Evolutionary conservation across 2,888 invertebrate genomes (phyloP), one percentile per base, ranked within the genome.

Genomic region (Drosophila borborema): DNA sequence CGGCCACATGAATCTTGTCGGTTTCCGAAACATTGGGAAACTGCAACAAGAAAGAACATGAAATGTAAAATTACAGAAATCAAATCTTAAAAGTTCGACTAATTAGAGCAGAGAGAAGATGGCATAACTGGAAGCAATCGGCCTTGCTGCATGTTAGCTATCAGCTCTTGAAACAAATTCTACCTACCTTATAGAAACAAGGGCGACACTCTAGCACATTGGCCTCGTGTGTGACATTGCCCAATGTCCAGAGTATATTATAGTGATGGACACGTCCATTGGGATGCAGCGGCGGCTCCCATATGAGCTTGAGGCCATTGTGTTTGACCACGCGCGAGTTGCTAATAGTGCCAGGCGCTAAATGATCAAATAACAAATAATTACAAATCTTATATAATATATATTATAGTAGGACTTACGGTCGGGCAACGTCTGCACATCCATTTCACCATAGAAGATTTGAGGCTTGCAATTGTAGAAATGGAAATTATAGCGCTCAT

Each of bases 241-340:
- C 90, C 63, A 92, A 65, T 0, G 91, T 91, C 93, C 93, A 93
- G 36, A 91, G 76, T 28, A 93, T 90, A 36, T 90, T 90, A 62
- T 93, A 93, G 64, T 92, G 91, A 72, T 91, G 81, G 10, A 93
- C 91, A 54, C 91, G 86, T 3, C 93, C 93, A 82, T 93, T 93
- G 38, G 92, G 90, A 64, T 92, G 92, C 18, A 82, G 58, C 3
- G 93, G 93, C 3, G 93, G 91, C 66, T 92, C 91, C 93, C 93
- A 93, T 18, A 88, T 83, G 5, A 93, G 64, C 63, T 92, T 91
- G 5, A 92, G 76, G 3, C 93, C 93, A 76, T 92, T 88, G 48
- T 92, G 89, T 38, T 89, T 90, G 0, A 89, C 86, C 7, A 93
- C 73, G 14, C 85, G 90, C 9, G 92, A 92, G 61, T 92, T 91